Percentiles rank a stretch among this genome's conserved stretches.
Evolutionary conservation across 1,140 invertebrate species (phyloP).

Genomic region (Macrotrachela quadricornifera): DNA sequence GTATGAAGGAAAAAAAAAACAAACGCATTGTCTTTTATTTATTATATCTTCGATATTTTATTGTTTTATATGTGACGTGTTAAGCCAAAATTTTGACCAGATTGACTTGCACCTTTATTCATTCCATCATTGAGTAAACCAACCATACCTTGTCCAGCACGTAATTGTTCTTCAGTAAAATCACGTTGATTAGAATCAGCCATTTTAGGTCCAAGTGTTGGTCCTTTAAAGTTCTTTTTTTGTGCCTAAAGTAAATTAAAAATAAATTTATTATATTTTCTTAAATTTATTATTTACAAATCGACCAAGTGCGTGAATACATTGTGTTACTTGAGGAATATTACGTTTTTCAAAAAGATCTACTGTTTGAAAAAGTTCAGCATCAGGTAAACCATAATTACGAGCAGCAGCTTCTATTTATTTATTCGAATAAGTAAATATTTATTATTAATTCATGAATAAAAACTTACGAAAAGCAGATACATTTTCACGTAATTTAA

Average conservation of each 20-base stretch:
- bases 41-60: no score
- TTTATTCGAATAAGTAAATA: slow-evolving; percentile 40
- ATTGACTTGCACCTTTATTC: slow-evolving; percentile 58
- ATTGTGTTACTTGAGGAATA: slow-evolving; percentile 67
- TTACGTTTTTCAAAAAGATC: slow-evolving; percentile 81
- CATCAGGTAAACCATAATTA: slow-evolving; percentile 59
- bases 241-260: slow-evolving; percentile 1
- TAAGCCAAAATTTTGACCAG: slow-evolving; percentile 73
- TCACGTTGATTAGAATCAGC: slow-evolving; percentile 42
- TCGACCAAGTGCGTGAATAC: slow-evolving; percentile 71
- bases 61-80: slow-evolving; percentile 41
- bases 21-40: no score
- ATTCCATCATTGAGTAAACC: slow-evolving; percentile 48
- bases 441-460: no score
- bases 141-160: slow-evolving; percentile 67
- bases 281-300: slow-evolving; percentile 47
- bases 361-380: slow-evolving; percentile 76
- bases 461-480: slow-evolving; percentile 60
- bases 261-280: not conserved
- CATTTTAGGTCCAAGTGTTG: slow-evolving; percentile 10
- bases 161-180: slow-evolving; percentile 59
- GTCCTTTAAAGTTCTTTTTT: slow-evolving; percentile 9
- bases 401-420: not conserved
- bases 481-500: slow-evolving; percentile 89
- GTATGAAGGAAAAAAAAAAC: no score